Evolutionary conservation across 2,888 invertebrate species (phyloP).

Genomic region (Lepetodrilus schrolli): DNA sequence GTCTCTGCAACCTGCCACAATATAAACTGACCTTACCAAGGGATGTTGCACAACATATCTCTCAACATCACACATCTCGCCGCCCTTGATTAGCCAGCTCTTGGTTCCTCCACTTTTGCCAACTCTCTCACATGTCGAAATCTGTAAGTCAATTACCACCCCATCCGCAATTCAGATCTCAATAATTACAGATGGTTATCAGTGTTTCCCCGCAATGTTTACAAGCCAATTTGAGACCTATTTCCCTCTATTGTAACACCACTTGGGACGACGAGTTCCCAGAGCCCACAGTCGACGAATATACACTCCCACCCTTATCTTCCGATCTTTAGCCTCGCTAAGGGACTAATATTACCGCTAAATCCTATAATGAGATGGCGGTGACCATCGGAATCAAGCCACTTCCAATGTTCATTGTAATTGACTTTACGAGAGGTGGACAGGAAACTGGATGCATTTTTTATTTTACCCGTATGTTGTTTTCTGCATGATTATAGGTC

Average conservation of each 20-base stretch:
- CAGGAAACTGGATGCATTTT: background rate
- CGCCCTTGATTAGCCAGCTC: background rate
- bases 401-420: background rate
- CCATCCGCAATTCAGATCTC: background rate
- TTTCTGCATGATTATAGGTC: background rate
- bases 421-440: background rate
- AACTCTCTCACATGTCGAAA: background rate
- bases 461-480: background rate
- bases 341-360: background rate
- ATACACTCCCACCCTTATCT: background rate
- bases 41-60: background rate
- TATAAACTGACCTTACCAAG: background rate
- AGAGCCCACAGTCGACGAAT: background rate
- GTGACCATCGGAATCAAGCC: background rate
- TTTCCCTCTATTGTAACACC: conserved; percentile 7
- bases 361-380: background rate
- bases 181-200: conserved; percentile 13
- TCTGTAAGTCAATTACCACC: conserved; percentile 1
- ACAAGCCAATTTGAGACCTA: background rate
- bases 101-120: background rate
- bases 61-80: background rate
- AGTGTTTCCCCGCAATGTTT: background rate
- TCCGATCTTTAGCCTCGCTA: background rate
- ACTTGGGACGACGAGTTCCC: too few relatives aligned
- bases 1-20: background rate